Evolutionary conservation across 2,113 vertebrate species (phyloP).

Genomic region (zebrafish (Danio rerio)): DNA sequence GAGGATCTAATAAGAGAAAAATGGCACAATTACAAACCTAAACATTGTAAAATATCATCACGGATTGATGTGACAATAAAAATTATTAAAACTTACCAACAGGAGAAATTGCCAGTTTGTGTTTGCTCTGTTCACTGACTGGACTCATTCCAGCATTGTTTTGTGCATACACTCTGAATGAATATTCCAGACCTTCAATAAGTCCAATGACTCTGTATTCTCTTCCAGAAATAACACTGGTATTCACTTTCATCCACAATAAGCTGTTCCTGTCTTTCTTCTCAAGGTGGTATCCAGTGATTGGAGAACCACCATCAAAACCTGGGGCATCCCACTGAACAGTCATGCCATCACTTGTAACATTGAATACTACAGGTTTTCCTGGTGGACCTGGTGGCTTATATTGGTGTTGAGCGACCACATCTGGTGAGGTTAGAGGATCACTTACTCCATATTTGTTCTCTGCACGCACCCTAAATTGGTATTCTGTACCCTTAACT

Average conservation of each 20-base stretch:
- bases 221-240: slow-evolving; percentile 86
- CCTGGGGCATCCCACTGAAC: slow-evolving; percentile 93
- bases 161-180: slow-evolving; percentile 94
- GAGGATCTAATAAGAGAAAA: slow-evolving; percentile 82
- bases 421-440: slow-evolving; percentile 82
- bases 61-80: not conserved
- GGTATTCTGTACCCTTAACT: slow-evolving; percentile 90
- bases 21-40: not conserved
- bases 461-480: slow-evolving; percentile 95
- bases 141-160: slow-evolving; percentile 91
- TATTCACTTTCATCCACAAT: slow-evolving; percentile 94
- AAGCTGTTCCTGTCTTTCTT: slow-evolving; percentile 99
- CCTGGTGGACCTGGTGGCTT: slow-evolving; percentile 93
- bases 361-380: slow-evolving; percentile 91
- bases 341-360: slow-evolving; percentile 95
- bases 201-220: slow-evolving; percentile 93
- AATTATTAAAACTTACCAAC: slow-evolving; percentile 85
- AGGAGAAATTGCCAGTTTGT: slow-evolving; percentile 90
- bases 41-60: not conserved
- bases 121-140: slow-evolving; percentile 94
- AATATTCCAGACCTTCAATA: slow-evolving; percentile 95
- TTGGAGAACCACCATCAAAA: slow-evolving; percentile 93
- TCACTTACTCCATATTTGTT: slow-evolving; percentile 94
- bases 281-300: slow-evolving; percentile 94
- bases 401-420: slow-evolving; percentile 94